phyloP scores from a whole-genome alignment of 2,113 vertebrate species.

The Forbesichthys agassizii region DNA sequence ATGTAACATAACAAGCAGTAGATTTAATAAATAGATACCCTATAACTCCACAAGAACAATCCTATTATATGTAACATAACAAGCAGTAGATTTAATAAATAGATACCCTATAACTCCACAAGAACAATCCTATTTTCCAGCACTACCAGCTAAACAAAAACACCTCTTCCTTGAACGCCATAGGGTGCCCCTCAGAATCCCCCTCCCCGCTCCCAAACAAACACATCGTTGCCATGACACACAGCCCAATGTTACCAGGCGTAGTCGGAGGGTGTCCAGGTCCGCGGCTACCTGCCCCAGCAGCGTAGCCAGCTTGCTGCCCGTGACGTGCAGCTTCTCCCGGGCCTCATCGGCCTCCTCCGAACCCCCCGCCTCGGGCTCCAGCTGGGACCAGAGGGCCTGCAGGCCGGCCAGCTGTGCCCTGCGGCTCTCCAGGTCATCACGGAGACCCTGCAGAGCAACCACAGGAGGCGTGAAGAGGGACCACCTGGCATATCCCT shows the following conservation, averaged over 20 bases:
- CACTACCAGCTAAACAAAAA: too few relatives aligned
- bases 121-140: too few relatives aligned
- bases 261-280: conserved; percentile 69
- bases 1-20: too few relatives aligned
- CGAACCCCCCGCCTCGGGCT: conserved; percentile 62
- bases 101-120: too few relatives aligned
- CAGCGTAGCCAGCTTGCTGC: conserved; percentile 82
- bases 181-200: too few relatives aligned
- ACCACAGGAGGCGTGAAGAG: not conserved
- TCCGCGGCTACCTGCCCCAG: conserved; percentile 80
- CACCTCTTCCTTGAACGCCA: too few relatives aligned
- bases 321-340: conserved; percentile 87
- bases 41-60: too few relatives aligned
- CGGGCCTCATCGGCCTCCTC: conserved; percentile 79
- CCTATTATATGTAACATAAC: too few relatives aligned
- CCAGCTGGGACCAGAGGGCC: conserved; percentile 82
- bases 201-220: too few relatives aligned
- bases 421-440: conserved; percentile 79
- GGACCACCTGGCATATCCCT: not conserved
- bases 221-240: too few relatives aligned
- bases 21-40: too few relatives aligned
- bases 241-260: conserved; percentile 77
- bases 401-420: conserved; percentile 79
- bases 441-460: conserved; percentile 78
- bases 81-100: too few relatives aligned